phyloP scores from a whole-genome alignment of 1,140 invertebrate genomes.

The Tetragonula clypearis region DNA sequence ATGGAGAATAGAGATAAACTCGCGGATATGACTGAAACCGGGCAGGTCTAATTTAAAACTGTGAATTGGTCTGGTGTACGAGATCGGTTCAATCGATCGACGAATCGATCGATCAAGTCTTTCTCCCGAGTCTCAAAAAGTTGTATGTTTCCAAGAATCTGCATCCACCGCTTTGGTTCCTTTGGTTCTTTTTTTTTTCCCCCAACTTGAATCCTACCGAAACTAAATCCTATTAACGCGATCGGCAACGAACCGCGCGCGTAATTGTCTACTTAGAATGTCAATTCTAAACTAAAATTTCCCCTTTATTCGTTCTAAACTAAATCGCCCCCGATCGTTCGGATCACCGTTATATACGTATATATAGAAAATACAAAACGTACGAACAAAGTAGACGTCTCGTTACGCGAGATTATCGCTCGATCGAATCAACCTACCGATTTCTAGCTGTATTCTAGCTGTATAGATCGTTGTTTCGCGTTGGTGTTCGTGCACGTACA shows the following conservation, averaged over 20 bases:
- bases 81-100: neutral
- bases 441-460: neutral
- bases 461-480: neutral
- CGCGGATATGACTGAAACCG: neutral
- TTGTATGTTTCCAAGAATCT: slow-evolving; percentile 16
- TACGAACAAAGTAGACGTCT: neutral
- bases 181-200: neutral
- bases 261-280: neutral
- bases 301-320: neutral
- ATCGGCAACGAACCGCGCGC: neutral
- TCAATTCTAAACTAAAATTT: slow-evolving; percentile 43
- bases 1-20: too few species aligned
- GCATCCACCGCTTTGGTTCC: slow-evolving; percentile 28
- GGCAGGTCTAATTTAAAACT: neutral
- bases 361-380: slow-evolving; percentile 40
- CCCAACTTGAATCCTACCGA: neutral
- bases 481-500: neutral
- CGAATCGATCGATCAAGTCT: neutral
- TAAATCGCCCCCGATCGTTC: neutral
- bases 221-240: neutral
- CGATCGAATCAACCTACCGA: slow-evolving; percentile 16
- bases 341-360: neutral
- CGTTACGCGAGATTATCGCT: neutral
- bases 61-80: slow-evolving; percentile 16
- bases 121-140: neutral